Conservation (phyloP, 2,797 vertebrate species). For the Rhyacichthys aspro region DNA sequence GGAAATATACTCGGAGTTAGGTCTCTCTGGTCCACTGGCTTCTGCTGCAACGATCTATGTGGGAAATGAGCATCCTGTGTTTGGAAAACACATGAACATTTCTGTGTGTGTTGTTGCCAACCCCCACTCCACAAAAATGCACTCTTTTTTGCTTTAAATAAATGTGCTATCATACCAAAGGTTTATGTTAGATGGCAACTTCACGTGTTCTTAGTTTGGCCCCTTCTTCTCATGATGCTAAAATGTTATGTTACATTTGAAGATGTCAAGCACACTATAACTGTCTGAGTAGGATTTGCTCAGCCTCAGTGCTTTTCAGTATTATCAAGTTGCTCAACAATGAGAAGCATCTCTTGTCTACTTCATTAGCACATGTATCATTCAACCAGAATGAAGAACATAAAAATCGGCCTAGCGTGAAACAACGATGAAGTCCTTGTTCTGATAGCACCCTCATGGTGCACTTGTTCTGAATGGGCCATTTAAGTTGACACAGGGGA, state of each 20-base stretch:
- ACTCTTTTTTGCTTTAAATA: slow-evolving; percentile 7
- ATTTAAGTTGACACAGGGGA: slow-evolving; percentile 80
- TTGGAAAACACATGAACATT: slow-evolving; percentile 25
- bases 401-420: slow-evolving; percentile 76
- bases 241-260: slow-evolving; percentile 22
- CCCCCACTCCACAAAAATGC: neutral
- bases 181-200: too few relatives aligned
- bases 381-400: slow-evolving; percentile 67
- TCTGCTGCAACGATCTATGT: slow-evolving; percentile 59
- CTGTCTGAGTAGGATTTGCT: slow-evolving; percentile 39
- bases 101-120: slow-evolving; percentile 12
- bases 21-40: slow-evolving; percentile 68
- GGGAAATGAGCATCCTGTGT: slow-evolving; percentile 57
- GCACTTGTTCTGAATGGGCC: slow-evolving; percentile 77
- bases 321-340: slow-evolving; percentile 52
- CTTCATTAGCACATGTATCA: slow-evolving; percentile 73
- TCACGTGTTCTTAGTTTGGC: neutral
- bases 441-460: slow-evolving; percentile 64
- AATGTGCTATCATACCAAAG: neutral
- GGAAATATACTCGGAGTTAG: slow-evolving; percentile 71
- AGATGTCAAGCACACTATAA: slow-evolving; percentile 44
- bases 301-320: slow-evolving; percentile 44
- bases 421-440: slow-evolving; percentile 57
- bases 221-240: slow-evolving; percentile 5
- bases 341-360: slow-evolving; percentile 64